A percentile compares a stretch with the other conserved stretches of the same genome.
These are phyloP conservation scores for Trypoxylus dichotomus DNA, from an alignment of 1,140 invertebrate genomes.

Conservation along the genomic window DNA sequence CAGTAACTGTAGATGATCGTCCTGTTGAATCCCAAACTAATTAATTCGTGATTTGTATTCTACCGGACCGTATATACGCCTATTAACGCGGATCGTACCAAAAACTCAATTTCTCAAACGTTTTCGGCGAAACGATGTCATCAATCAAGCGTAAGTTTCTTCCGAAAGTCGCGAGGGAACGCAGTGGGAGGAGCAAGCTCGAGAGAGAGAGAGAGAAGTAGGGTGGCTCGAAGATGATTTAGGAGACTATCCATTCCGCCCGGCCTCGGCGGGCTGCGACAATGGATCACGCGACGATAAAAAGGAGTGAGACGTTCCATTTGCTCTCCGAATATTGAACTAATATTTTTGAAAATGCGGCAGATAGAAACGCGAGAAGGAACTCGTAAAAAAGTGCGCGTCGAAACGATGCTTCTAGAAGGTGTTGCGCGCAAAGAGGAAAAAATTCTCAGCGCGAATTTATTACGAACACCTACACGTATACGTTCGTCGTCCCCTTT, in stretches of 20 bases:
- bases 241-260: constrained; percentile 5
- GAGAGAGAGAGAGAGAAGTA: not conserved
- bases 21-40: no score
- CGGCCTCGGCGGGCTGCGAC: not conserved
- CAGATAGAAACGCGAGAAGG: constrained; percentile 6
- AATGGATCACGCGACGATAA: constrained; percentile 23
- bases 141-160: not conserved
- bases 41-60: no score
- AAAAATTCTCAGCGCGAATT: not conserved
- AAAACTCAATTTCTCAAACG: no score
- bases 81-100: no score
- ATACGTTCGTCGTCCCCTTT: not conserved
- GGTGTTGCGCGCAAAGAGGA: not conserved
- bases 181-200: not conserved
- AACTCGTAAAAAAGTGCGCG: constrained; percentile 12
- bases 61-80: no score
- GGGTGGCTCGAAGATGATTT: constrained; percentile 4
- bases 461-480: not conserved
- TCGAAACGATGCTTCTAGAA: not conserved
- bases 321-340: constrained; percentile 23
- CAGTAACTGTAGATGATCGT: no score
- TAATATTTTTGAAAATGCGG: constrained; percentile 22
- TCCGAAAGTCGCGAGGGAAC: not conserved
- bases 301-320: constrained; percentile 21
- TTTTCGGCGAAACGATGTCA: not conserved